A percentile compares a stretch with the other conserved stretches of the same genome.
Evolutionary conservation across 2,888 invertebrate species (phyloP).

Genomic region (Ophion ellenae): DNA sequence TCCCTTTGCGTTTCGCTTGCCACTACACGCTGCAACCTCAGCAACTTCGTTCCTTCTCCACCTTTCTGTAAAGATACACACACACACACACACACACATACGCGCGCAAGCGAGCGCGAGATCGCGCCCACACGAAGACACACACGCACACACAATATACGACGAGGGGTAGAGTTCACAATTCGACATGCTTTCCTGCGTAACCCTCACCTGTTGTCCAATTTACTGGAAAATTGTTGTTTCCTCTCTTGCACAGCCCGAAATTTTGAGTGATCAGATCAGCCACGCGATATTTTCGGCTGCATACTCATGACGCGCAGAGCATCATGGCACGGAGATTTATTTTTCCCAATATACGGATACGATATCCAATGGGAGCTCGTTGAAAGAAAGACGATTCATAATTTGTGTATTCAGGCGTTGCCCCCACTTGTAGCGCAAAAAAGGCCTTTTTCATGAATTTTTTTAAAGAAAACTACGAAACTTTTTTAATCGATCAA

Average conservation of each 20-base stretch:
- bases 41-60: slow-evolving; percentile 44
- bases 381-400: too few relatives aligned
- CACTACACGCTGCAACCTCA: slow-evolving; percentile 54
- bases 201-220: slow-evolving; percentile 71
- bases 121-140: too few relatives aligned
- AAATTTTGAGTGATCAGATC: slow-evolving; percentile 23
- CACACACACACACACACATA: not conserved
- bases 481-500: too few relatives aligned
- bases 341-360: too few relatives aligned
- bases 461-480: too few relatives aligned
- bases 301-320: not conserved
- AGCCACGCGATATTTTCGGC: slow-evolving; percentile 2
- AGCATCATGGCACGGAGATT: not conserved
- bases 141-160: not conserved
- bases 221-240: slow-evolving; percentile 71
- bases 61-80: not conserved
- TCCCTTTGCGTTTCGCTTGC: slow-evolving; percentile 52
- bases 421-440: too few relatives aligned
- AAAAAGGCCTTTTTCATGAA: too few relatives aligned
- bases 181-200: slow-evolving; percentile 58
- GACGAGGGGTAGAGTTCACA: slow-evolving; percentile 39
- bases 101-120: too few relatives aligned
- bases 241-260: slow-evolving; percentile 8
- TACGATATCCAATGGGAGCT: too few relatives aligned
- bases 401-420: too few relatives aligned